phyloP scores from a whole-genome alignment of 2,113 vertebrate genomes.

The Brachyhypopomus gauderio region DNA sequence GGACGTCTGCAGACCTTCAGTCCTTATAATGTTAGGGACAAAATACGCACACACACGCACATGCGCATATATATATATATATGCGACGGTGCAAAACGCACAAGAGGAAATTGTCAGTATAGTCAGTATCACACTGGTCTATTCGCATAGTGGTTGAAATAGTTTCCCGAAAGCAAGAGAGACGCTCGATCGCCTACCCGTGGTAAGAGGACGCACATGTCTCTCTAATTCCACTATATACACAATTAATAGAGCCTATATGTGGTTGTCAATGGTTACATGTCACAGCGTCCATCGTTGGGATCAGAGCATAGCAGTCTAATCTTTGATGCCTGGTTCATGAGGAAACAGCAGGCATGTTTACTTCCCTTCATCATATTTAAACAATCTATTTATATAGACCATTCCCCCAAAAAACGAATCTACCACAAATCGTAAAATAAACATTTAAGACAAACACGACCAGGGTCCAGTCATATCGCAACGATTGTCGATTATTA shows the following conservation, averaged over 20 bases:
- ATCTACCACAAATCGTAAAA: not conserved
- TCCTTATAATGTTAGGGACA: too few relatives aligned
- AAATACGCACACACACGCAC: too few relatives aligned
- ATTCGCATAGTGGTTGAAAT: not conserved
- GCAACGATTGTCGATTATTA: too few relatives aligned
- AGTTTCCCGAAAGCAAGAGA: slow-evolving; percentile 25
- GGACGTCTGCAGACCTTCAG: slow-evolving; percentile 11
- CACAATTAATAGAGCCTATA: not conserved
- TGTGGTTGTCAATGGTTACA: not conserved
- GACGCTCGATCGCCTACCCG: slow-evolving; percentile 68
- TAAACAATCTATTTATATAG: not conserved
- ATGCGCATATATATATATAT: too few relatives aligned
- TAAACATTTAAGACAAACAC: not conserved
- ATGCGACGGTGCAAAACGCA: too few relatives aligned
- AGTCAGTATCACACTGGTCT: too few relatives aligned
- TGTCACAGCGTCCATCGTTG: not conserved
- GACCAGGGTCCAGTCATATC: too few relatives aligned
- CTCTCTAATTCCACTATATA: not conserved
- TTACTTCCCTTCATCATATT: slow-evolving; percentile 15
- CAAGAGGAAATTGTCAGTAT: too few relatives aligned
- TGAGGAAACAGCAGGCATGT: not conserved
- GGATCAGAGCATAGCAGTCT: not conserved
- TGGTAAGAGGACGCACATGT: slow-evolving; percentile 40
- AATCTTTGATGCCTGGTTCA: not conserved
- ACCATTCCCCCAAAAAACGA: too few relatives aligned